These are phyloP conservation scores for Apus apus DNA, from an alignment of 2,113 vertebrate species.

Conservation along the genomic window DNA sequence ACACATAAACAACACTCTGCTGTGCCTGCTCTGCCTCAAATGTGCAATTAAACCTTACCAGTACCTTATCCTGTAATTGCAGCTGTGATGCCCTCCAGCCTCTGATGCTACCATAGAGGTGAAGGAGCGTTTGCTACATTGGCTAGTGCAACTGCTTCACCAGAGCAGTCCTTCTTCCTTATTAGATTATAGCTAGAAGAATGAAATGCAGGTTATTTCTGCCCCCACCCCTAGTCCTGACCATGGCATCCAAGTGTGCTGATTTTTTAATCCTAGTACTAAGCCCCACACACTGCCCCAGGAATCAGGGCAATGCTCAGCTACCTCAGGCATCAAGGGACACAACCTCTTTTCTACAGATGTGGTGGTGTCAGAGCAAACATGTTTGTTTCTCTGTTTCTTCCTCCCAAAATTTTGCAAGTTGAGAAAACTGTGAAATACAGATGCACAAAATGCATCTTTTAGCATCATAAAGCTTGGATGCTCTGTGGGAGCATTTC, in stretches of 20 bases:
- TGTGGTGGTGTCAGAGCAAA: neutral
- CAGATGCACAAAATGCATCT: neutral
- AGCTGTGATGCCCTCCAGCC: neutral
- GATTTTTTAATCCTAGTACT: neutral
- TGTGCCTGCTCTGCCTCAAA: constrained; percentile 11
- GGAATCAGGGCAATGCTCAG: neutral
- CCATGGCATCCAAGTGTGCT: neutral
- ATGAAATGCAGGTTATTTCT: neutral
- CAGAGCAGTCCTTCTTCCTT: neutral
- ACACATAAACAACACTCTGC: neutral
- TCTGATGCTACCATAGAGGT: neutral
- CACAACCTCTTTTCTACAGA: neutral
- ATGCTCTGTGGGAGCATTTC: neutral
- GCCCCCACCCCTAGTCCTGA: neutral
- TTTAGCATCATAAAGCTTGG: neutral
- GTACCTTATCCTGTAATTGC: constrained; percentile 15
- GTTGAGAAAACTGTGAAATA: neutral
- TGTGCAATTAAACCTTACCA: constrained; percentile 21
- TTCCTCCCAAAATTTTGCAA: neutral
- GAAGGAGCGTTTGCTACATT: neutral
- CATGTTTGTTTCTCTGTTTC: neutral
- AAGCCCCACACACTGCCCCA: neutral
- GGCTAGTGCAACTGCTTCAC: neutral
- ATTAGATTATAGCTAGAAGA: neutral
- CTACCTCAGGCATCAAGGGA: neutral